A percentile compares a stretch with the other conserved stretches of the same genome.
Conservation (phyloP, 2,113 vertebrate genomes). For the Notechis scutatus region DNA sequence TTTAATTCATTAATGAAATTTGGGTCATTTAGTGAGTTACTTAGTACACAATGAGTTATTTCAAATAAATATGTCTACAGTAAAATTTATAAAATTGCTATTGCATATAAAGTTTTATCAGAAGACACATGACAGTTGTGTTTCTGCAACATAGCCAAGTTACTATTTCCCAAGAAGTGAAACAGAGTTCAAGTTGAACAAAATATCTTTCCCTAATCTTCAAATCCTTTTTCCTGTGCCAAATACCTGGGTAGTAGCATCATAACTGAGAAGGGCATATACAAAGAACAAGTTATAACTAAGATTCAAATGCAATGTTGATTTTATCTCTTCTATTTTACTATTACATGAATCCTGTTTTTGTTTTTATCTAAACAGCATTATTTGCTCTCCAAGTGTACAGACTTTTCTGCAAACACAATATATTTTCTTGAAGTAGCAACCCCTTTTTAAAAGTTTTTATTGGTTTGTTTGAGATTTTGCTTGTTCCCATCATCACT, state of each 20-base stretch:
- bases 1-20: not conserved
- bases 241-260: not conserved
- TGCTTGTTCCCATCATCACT: not conserved
- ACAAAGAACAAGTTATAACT: not conserved
- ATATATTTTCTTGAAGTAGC: not conserved
- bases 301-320: not conserved
- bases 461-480: not conserved
- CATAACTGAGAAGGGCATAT: not conserved
- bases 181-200: not conserved
- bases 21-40: not conserved
- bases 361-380: not conserved
- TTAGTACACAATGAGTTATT: not conserved
- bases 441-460: not conserved
- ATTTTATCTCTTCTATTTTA: not conserved
- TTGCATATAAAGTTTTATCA: not conserved
- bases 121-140: not conserved
- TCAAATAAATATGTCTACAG: not conserved
- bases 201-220: not conserved
- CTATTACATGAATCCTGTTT: not conserved
- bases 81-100: not conserved
- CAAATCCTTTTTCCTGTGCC: not conserved
- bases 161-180: not conserved
- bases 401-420: not conserved
- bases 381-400: not conserved
- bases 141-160: not conserved